These are phyloP conservation scores for Catharus ustulatus DNA, from an alignment of 2,797 vertebrate species.

Conservation along the genomic window DNA sequence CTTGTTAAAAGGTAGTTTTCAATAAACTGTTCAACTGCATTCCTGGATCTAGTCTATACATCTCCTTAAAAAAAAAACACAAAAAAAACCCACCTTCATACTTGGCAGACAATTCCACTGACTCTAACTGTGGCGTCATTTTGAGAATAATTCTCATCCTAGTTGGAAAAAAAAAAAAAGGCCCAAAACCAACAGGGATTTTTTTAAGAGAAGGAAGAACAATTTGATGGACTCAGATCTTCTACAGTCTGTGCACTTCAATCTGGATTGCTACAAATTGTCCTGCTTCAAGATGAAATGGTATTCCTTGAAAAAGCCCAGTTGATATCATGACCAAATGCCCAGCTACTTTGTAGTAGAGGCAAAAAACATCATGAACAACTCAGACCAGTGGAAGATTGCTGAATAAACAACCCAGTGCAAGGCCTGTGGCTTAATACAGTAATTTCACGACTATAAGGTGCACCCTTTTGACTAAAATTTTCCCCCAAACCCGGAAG, in stretches of 20 bases:
- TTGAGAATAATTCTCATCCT: not conserved
- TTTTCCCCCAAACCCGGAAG: too few species aligned
- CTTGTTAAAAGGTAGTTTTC: not conserved
- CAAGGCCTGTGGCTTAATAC: not conserved
- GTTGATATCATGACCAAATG: not conserved
- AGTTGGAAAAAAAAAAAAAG: not conserved
- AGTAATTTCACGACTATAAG: too few species aligned
- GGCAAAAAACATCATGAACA: not conserved
- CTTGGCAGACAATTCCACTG: not conserved
- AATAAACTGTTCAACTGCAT: not conserved
- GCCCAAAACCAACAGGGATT: fast-evolving
- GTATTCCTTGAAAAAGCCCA: not conserved
- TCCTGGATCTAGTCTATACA: not conserved
- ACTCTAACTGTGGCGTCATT: not conserved
- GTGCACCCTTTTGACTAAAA: too few species aligned
- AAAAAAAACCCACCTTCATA: fast-evolving
- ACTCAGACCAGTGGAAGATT: not conserved
- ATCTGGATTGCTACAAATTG: not conserved
- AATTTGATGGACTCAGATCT: not conserved
- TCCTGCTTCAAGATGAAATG: not conserved
- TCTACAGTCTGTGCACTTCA: not conserved
- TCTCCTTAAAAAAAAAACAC: not conserved
- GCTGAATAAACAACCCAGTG: not conserved
- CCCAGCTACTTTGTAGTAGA: not conserved
- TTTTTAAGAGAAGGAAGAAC: not conserved